Evolutionary conservation across 2,888 invertebrate species (phyloP), one percentile per base, ranked within the genome.

Genomic region (Lordiphosa fenestrarum): DNA sequence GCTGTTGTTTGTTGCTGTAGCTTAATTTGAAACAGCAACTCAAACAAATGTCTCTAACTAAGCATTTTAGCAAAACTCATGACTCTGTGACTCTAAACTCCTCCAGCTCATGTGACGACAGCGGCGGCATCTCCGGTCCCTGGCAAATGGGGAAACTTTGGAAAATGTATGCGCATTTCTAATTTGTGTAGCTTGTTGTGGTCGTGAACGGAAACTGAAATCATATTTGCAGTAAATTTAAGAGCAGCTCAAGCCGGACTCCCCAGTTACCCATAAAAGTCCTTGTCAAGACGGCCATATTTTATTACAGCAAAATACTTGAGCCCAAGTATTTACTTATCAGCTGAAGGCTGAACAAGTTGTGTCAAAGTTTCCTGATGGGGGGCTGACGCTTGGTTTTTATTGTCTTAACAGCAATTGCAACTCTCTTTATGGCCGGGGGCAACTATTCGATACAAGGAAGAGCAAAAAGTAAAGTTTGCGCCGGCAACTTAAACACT

Each of bases 41-140:
- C 68, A 81, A 64, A 81, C 77, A 81, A 74, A 71, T 68, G 71
- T 30, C 71, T 64, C 82, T 70, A 74, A 74, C 82, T 81, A 76
- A 61, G 63, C 70, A 50, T 41, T 30, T 30, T 3, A 41, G 66
- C 41, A 37, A 37, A 41, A 38, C 49, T 41, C 53, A 46, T 36
- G n/a, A 12, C 41, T 37, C 36, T n/a, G 33, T n/a, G 33, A 19
- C 35, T 12, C 47, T 3, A 7, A 39, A 41, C 55, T 47, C 40
- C 19, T 47, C 40, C 19, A 40, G 25, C 52, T 15, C 40, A 40
- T 40, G 25, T 9, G 36, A 7, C 25, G 36, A 7, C 25, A 6
- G 35, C n/a, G 41, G 53, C 57, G 25, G 25, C 25, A 25, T 25
- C 25, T 25, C 25, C 25, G 57, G 54, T 15, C 15, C 63, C 42